phyloP scores from a whole-genome alignment of 53 echinoderm and acorn worm species.

The Zoroaster sp. region DNA sequence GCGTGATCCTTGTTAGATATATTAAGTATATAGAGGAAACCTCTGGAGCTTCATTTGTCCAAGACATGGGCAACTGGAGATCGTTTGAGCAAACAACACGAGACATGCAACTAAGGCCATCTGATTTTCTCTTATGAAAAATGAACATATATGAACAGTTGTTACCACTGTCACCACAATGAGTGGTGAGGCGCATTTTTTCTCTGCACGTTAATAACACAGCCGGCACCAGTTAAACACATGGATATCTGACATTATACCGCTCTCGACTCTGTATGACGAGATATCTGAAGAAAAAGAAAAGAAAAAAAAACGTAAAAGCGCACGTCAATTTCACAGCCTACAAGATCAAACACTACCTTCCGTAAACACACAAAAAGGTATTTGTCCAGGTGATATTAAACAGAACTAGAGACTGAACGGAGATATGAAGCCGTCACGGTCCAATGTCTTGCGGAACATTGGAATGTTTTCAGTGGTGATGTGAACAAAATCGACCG shows the following conservation, averaged over 20 bases:
- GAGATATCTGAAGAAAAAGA: no score
- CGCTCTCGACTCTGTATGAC: neutral
- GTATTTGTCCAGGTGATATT: slow-evolving; percentile 1
- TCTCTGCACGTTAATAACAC: neutral
- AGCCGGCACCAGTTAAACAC: neutral
- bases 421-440: neutral
- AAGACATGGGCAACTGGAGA: no score
- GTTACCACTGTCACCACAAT: neutral
- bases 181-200: neutral
- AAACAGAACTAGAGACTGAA: neutral
- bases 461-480: neutral
- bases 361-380: slow-evolving; percentile 15
- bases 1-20: no score
- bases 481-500: neutral
- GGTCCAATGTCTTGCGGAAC: neutral
- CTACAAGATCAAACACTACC: slow-evolving; percentile 17
- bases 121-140: neutral
- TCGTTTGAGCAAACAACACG: neutral
- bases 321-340: slow-evolving; percentile 33
- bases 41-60: no score
- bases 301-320: no score
- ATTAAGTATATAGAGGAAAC: no score
- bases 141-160: neutral
- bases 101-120: neutral
- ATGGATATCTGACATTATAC: neutral